These are phyloP conservation scores for Epinephelus fuscoguttatus DNA, from an alignment of 2,113 vertebrate genomes.

Conservation along the genomic window DNA sequence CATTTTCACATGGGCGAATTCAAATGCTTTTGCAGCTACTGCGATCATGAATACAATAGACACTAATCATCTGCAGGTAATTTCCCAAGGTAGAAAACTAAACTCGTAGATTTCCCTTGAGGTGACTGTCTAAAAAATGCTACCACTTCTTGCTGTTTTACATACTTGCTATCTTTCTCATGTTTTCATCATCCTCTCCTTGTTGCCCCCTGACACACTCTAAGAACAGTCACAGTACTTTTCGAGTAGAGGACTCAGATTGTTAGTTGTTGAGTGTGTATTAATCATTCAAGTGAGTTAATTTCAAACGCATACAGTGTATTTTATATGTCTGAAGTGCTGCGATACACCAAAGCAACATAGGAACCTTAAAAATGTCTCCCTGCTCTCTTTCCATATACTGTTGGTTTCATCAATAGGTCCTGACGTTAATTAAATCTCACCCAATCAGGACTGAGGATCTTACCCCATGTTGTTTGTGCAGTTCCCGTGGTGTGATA, in stretches of 20 bases:
- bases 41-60: conserved; percentile 46
- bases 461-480: not conserved
- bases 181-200: conserved; percentile 48
- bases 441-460: conserved; percentile 21
- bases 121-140: conserved; percentile 41
- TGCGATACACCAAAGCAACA: not conserved
- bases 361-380: not conserved
- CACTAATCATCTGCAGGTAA: conserved; percentile 64
- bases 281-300: too few relatives aligned
- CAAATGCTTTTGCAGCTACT: conserved; percentile 32
- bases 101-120: conserved; percentile 59
- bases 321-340: not conserved
- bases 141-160: conserved; percentile 38
- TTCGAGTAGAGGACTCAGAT: conserved; percentile 19
- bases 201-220: conserved; percentile 17
- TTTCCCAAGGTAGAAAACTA: conserved; percentile 61
- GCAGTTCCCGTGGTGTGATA: not conserved
- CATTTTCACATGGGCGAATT: conserved; percentile 29
- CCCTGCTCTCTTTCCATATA: not conserved
- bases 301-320: not conserved
- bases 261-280: not conserved
- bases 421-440: conserved; percentile 39
- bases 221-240: conserved; percentile 12
- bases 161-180: conserved; percentile 53
- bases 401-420: conserved; percentile 10